Evolutionary conservation across 2,888 invertebrate species (phyloP), one percentile per base, ranked within the genome.

Genomic region (Epinotia nisella): DNA sequence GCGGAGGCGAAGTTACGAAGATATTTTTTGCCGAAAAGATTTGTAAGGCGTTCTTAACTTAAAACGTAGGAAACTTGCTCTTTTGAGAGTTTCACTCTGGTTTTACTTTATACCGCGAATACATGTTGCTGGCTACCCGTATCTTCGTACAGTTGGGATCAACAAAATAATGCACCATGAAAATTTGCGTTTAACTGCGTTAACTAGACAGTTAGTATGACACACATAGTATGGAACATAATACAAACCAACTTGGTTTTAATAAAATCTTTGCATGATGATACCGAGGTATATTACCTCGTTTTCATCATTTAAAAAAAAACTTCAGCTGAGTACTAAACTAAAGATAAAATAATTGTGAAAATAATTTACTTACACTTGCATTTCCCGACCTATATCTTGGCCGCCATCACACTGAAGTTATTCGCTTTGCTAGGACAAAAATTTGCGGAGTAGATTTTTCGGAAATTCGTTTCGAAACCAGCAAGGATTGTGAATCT

Each of bases 361-460:
- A n/a, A n/a, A n/a, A n/a, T n/a, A n/a, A n/a, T n/a, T n/a, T n/a
- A n/a, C n/a, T n/a, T n/a, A n/a, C n/a, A n/a, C n/a, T n/a, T n/a
- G n/a, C n/a, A n/a, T n/a, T 15, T 45, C 45, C 45, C 3, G 29
- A 68, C 24, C 71, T 70, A 77, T 76, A 75, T 62, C 74, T 77
- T 79, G 81, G 75, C 79, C 79, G 60, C 75, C 75, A 80, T 72
- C 79, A 80, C 77, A 81, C 55, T 4, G 69, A 80, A 80, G 73
- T 80, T 78, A 73, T 76, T 76, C 76, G 66, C 69, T 70, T 55
- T 67, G 45, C 70, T 60, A 61, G 75, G 74, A 55, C 56, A 75
- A 75, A 75, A 72, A 75, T 76, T 80, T 78, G 77, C 75, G 66
- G n/a, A n/a, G 78, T 79, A 80, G 80, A 84, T 84, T 82, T 83